These are phyloP conservation scores for Gouania willdenowi DNA, from an alignment of 2,797 vertebrate species.

Conservation along the genomic window DNA sequence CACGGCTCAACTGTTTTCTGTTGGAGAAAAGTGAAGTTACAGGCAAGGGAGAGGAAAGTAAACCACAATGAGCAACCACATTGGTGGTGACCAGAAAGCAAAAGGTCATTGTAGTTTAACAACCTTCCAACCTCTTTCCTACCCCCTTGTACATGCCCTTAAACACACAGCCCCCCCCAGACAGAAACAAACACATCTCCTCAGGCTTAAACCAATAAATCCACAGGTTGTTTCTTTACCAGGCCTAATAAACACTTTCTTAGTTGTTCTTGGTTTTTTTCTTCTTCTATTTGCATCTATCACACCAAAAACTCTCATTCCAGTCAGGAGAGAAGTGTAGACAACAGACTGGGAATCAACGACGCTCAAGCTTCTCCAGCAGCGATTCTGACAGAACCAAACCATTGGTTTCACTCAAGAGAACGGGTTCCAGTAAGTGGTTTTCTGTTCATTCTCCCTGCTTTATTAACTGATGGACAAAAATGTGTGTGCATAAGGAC, in stretches of 20 bases:
- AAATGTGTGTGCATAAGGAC: no score
- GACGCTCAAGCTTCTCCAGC: constrained; percentile 88
- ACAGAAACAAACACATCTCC: constrained; percentile 26
- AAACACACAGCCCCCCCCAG: constrained; percentile 21
- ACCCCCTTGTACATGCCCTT: constrained; percentile 38
- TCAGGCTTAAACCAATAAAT: constrained; percentile 14
- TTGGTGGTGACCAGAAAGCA: constrained; percentile 35
- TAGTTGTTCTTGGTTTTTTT: background rate
- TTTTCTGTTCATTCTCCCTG: no score
- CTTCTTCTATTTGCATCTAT: constrained; percentile 26
- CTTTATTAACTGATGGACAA: no score
- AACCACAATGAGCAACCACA: background rate
- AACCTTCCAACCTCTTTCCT: constrained; percentile 46
- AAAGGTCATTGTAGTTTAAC: constrained; percentile 44
- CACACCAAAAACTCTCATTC: background rate
- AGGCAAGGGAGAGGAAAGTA: background rate
- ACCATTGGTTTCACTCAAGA: constrained; percentile 83
- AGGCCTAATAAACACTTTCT: constrained; percentile 3
- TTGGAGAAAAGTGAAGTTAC: constrained; percentile 4
- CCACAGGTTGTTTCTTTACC: constrained; percentile 1
- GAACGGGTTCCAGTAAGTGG: constrained; percentile 84
- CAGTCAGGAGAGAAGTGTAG: constrained; percentile 69
- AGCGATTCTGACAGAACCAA: constrained; percentile 82
- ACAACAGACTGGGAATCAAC: constrained; percentile 70
- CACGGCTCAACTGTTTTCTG: constrained; percentile 33